These are phyloP conservation scores for Pheosia gnoma DNA, from an alignment of 2,888 invertebrate species.

Conservation along the genomic window DNA sequence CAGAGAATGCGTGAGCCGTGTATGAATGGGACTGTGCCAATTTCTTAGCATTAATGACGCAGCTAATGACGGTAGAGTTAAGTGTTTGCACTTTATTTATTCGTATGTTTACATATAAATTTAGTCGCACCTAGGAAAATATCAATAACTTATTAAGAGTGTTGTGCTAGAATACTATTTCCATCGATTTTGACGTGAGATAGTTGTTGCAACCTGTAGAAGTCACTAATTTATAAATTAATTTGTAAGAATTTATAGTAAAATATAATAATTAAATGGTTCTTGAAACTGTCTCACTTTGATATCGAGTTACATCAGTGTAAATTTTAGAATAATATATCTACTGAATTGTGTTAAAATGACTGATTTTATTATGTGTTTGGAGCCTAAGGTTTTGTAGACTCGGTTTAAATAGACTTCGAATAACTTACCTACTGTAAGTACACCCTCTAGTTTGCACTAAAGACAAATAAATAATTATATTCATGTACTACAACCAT, in stretches of 20 bases:
- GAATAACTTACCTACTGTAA: conserved; percentile 71
- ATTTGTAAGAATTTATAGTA: conserved; percentile 81
- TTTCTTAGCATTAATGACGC: conserved; percentile 77
- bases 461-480: conserved; percentile 64
- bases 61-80: conserved; percentile 82
- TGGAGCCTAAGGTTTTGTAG: conserved; percentile 82
- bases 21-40: conserved; percentile 82
- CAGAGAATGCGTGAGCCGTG: conserved; percentile 30
- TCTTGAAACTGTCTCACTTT: conserved; percentile 75
- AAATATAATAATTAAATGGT: conserved; percentile 72
- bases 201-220: conserved; percentile 71
- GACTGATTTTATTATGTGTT: conserved; percentile 84
- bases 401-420: conserved; percentile 77
- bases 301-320: conserved; percentile 79
- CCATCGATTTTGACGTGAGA: conserved; percentile 77
- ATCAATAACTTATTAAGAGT: conserved; percentile 84
- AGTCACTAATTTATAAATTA: conserved; percentile 83
- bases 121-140: conserved; percentile 84
- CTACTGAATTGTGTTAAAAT: conserved; percentile 80
- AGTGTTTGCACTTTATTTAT: conserved; percentile 86
- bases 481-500: conserved; percentile 70
- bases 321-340: conserved; percentile 79
- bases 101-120: conserved; percentile 81
- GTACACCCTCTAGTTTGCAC: conserved; percentile 82
- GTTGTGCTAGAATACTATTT: conserved; percentile 82